Evolutionary conservation across 2,113 vertebrate species (phyloP).

Genomic region (Sinocyclocheilus anophthalmus): DNA sequence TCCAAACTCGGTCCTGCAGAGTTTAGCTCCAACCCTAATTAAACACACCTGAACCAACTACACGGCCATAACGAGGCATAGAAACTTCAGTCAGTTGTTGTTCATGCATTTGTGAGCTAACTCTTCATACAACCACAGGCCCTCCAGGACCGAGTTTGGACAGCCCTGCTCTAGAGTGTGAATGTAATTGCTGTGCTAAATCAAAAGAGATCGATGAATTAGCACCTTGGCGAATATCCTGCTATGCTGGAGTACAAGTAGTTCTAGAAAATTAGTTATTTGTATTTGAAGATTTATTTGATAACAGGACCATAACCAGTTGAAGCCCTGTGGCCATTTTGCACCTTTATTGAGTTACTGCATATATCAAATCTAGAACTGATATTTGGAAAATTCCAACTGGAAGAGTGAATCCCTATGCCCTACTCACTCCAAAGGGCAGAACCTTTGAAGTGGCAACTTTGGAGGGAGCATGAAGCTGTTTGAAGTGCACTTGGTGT

Average conservation of each 20-base stretch:
- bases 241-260: conserved; percentile 1
- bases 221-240: neutral
- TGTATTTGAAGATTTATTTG: neutral
- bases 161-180: neutral
- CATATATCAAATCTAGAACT: neutral
- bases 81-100: too few species aligned
- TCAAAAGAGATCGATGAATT: conserved; percentile 6
- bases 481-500: too few species aligned
- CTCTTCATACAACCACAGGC: too few species aligned
- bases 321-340: neutral
- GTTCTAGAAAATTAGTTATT: neutral
- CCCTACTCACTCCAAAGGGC: neutral
- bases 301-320: neutral
- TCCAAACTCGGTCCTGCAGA: too few species aligned
- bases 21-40: too few species aligned
- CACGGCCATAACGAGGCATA: too few species aligned
- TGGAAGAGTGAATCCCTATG: neutral
- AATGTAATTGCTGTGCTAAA: conserved; percentile 3
- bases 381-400: neutral
- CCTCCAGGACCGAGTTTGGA: too few species aligned
- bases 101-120: too few species aligned
- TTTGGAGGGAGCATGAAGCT: too few species aligned
- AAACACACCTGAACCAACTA: too few species aligned
- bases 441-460: neutral
- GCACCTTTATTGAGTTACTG: neutral